Percentiles rank a stretch among this genome's conserved stretches.
Evolutionary conservation across 2,888 invertebrate genomes (phyloP).

Genomic region (Stenodema calcarata): DNA sequence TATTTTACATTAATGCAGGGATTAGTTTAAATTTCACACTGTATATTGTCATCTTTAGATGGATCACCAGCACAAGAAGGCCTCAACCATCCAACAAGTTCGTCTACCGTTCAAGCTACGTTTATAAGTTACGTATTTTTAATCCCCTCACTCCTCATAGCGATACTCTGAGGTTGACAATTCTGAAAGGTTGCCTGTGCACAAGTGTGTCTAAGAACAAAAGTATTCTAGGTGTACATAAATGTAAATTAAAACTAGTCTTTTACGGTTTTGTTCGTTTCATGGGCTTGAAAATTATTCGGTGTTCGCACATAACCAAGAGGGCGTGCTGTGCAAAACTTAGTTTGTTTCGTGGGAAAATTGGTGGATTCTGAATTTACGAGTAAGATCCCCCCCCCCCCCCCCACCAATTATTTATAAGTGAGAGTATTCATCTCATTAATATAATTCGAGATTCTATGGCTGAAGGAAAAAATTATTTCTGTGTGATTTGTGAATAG

Average conservation of each 20-base stretch:
- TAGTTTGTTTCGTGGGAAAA: neutral
- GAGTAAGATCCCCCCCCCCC: no score
- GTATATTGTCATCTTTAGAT: conserved; percentile 36
- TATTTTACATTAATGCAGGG: neutral
- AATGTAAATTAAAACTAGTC: conserved; percentile 28
- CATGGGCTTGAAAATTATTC: neutral
- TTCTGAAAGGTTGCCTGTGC: neutral
- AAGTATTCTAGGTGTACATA: neutral
- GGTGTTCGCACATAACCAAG: neutral
- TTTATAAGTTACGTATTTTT: neutral
- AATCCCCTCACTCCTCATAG: neutral
- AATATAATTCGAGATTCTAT: no score
- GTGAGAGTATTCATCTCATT: no score
- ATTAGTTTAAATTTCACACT: conserved; percentile 24
- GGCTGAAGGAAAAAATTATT: no score
- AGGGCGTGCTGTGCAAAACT: neutral
- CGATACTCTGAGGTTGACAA: neutral
- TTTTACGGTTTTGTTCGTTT: neutral
- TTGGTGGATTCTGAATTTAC: no score
- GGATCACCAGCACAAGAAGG: neutral
- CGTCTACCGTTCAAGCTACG: neutral
- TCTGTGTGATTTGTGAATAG: no score
- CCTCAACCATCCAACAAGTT: neutral
- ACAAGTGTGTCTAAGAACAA: neutral
- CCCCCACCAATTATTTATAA: no score